Evolutionary conservation across 1,140 invertebrate genomes (phyloP), one percentile per base, ranked within the genome.

Genomic region (Drosophila yakuba): DNA sequence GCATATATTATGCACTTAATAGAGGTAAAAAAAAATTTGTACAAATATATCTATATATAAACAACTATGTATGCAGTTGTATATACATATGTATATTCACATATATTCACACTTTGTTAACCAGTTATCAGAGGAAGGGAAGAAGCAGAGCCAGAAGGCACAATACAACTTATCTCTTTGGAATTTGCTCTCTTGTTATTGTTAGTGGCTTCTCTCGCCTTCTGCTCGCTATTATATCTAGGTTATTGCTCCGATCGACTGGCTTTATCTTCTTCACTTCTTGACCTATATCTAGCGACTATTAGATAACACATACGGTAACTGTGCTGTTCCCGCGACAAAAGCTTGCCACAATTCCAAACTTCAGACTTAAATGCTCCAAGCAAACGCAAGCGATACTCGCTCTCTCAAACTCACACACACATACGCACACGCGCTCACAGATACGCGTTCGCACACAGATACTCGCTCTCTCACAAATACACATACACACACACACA

Each of bases 251-350:
- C 15, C 23, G 25, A 56, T 72, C 47, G 4, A 20, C 35, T 45
- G 11, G 2, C 38, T 15, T 28, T 15, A 35, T 44, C 36, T 51
- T n/a, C 25, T 17, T 44, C 41, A 35, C 39, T 48, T 50, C 39
- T 28, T 74, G 59, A 74, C 71, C 68, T 43, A 74, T 45, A 57
- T 64, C 52, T 72, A 51, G 44, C 47, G 36, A 72, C 38, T 59
- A 45, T 72, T 72, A 72, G 69, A 73, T 73, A 73, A 60, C 12
- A 45, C 47, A 23, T 38, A 12, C 38, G 45, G 35, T 47, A 69
- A 56, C 43, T 32, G 48, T 47, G 47, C 43, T 32, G 41, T 47
- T 8, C 35, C 41, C 36, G 41, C 59, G 15, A 47, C 32, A 10
- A 38, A 5, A 25, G 36, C 39, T 48, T 48, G 44, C 23, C 23